A percentile compares a stretch with the other conserved stretches of the same genome.
Evolutionary conservation across 2,797 vertebrate genomes (phyloP).

Genomic region (Decapterus maruadsi): DNA sequence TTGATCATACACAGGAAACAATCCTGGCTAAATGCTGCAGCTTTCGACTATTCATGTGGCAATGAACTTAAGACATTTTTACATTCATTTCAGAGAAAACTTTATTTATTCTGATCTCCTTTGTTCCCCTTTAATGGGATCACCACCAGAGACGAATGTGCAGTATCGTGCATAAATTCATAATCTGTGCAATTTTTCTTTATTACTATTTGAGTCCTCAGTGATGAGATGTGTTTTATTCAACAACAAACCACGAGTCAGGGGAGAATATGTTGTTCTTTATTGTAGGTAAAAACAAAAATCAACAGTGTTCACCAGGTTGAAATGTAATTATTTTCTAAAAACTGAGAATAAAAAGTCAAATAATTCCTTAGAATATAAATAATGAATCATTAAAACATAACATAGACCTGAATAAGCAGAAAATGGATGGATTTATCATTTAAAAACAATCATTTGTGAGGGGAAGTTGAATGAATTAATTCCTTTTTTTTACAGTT

Average conservation of each 20-base stretch:
- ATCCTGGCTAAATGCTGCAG: constrained; percentile 19
- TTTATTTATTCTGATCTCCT: constrained; percentile 22
- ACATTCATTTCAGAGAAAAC: constrained; percentile 12
- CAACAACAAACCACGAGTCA: constrained; percentile 12
- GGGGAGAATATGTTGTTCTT: constrained; percentile 48
- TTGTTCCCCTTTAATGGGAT: constrained; percentile 15
- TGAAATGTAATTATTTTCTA: too few relatives aligned
- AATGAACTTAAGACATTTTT: constrained; percentile 6
- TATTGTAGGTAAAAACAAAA: constrained; percentile 37
- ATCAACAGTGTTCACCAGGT: not conserved
- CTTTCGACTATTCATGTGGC: constrained; percentile 7
- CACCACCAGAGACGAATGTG: not conserved
- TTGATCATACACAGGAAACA: not conserved
- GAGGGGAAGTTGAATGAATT: not conserved
- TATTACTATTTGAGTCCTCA: not conserved
- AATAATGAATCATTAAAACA: not conserved
- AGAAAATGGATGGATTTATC: not conserved
- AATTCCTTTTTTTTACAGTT: not conserved
- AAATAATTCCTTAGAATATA: too few relatives aligned
- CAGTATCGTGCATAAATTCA: constrained; percentile 8
- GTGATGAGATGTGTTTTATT: constrained; percentile 35
- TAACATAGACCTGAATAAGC: not conserved
- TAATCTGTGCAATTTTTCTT: constrained; percentile 3
- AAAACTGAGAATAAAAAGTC: too few relatives aligned
- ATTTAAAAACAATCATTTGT: not conserved